Evolutionary conservation across 1,140 invertebrate species (phyloP), one percentile per base, ranked within the genome.

Genomic region (Drosophila santomea): DNA sequence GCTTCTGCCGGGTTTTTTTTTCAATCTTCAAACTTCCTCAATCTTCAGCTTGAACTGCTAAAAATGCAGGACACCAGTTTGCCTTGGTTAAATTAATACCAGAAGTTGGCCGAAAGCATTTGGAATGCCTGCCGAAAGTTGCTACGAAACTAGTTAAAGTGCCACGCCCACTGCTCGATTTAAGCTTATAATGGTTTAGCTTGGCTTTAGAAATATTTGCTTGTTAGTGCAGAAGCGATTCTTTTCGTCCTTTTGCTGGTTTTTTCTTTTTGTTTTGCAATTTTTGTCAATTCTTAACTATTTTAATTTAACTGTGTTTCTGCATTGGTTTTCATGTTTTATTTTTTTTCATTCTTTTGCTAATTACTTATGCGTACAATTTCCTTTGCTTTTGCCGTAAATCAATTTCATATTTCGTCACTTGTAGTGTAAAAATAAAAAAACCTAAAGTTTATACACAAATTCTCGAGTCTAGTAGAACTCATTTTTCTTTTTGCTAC

Each of bases 381-480:
- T 71, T 50, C 43, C 47, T 76, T 68, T 55, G 67, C 61, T 59
- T 63, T 59, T 69, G 57, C 58, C 67, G 61, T 74, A 71, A 85
- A 61, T 64, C 43, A 55, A 74, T 61, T 68, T 80, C 51, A 58
- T 67, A 32, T 77, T 41, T 78, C 78, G 55, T 58, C 84, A 88
- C 83, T 88, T 88, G 74, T 58, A 88, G 83, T 88, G 84, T 74
- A 64, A 63, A 80, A 88, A 77, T 83, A 63, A 88, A 80, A 83
- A 73, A 88, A 77, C 45, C 61, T 54, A 67, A 67, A 76, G 74
- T 63, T 78, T 78, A 67, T 77, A 83, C 74, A 75, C 48, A 73
- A 74, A 83, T 44, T 56, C 39, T 54, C 44, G 72, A 79, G 58
- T 64, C 50, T 50, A 56, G 52, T 71, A 54, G 36, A 63, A 69